Evolutionary conservation across 35 echinoderm and acorn worm genomes (phyloP).

Genomic region (Heliocidaris erythrogramma): DNA sequence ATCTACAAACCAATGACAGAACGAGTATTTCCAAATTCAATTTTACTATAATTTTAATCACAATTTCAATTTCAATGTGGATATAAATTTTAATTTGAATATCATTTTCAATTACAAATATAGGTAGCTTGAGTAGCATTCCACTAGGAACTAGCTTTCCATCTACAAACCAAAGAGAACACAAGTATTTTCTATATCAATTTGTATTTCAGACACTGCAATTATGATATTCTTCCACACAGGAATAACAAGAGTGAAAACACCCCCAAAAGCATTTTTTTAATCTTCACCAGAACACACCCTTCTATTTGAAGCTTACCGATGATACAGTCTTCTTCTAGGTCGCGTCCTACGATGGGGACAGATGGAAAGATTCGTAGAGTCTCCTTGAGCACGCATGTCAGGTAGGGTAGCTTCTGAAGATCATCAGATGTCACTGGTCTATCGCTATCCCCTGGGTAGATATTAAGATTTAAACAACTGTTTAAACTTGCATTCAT

Average conservation of each 20-base stretch:
- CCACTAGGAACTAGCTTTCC: neutral
- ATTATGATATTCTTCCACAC: too few species aligned
- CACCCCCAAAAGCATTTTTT: too few species aligned
- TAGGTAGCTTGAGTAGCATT: neutral
- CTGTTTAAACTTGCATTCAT: neutral
- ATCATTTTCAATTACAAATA: neutral
- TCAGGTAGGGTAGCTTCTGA: conserved; percentile 57
- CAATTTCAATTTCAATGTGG: too few species aligned
- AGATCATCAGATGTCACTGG: conserved; percentile 62
- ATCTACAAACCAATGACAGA: conserved; percentile 24
- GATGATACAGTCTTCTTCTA: conserved; percentile 69
- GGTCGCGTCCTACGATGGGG: conserved; percentile 66
- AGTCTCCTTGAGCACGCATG: conserved; percentile 83
- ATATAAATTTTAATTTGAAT: too few species aligned
- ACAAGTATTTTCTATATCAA: neutral
- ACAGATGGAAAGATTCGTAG: conserved; percentile 82
- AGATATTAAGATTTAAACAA: neutral
- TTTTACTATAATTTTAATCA: too few species aligned
- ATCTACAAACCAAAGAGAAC: neutral
- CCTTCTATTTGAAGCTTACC: conserved; percentile 39
- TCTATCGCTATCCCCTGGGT: conserved; percentile 44
- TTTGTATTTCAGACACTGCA: too few species aligned
- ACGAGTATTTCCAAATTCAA: conserved; percentile 6
- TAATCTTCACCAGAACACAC: too few species aligned
- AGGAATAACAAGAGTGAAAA: too few species aligned